A percentile compares a stretch with the other conserved stretches of the same genome.
phyloP scores from a whole-genome alignment of 2,797 vertebrate species.

The Gorsachius magnificus region DNA sequence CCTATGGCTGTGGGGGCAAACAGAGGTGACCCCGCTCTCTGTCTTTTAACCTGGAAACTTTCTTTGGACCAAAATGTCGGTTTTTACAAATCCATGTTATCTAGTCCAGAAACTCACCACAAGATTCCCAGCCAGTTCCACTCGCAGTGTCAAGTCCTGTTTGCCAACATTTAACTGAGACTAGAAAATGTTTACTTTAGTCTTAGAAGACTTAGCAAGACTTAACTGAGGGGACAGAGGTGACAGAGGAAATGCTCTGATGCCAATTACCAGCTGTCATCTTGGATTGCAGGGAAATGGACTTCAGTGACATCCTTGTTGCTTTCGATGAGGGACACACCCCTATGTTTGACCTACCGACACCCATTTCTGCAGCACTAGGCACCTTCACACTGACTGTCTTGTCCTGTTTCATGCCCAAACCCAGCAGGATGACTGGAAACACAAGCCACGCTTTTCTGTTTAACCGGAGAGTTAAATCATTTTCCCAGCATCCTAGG shows the following conservation, averaged over 20 bases:
- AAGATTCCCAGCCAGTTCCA: neutral
- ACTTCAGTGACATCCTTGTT: neutral
- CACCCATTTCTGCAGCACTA: neutral
- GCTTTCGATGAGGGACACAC: neutral
- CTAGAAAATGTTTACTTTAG: neutral
- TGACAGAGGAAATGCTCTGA: neutral
- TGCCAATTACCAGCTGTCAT: neutral
- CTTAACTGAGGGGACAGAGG: neutral
- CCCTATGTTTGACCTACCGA: neutral
- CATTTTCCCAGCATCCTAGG: neutral
- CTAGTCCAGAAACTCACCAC: neutral
- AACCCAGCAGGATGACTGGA: neutral
- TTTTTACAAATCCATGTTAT: neutral
- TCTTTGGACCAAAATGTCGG: neutral
- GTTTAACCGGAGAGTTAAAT: neutral
- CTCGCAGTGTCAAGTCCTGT: neutral
- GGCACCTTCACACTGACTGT: neutral
- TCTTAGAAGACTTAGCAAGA: neutral
- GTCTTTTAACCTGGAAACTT: neutral
- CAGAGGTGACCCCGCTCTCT: neutral
- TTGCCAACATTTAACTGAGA: neutral
- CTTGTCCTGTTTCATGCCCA: neutral
- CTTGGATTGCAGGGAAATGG: neutral
- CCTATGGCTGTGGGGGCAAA: neutral
- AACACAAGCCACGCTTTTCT: neutral